Evolutionary conservation across 2,888 invertebrate genomes (phyloP), one percentile per base, ranked within the genome.

Genomic region (Fragum sueziense): DNA sequence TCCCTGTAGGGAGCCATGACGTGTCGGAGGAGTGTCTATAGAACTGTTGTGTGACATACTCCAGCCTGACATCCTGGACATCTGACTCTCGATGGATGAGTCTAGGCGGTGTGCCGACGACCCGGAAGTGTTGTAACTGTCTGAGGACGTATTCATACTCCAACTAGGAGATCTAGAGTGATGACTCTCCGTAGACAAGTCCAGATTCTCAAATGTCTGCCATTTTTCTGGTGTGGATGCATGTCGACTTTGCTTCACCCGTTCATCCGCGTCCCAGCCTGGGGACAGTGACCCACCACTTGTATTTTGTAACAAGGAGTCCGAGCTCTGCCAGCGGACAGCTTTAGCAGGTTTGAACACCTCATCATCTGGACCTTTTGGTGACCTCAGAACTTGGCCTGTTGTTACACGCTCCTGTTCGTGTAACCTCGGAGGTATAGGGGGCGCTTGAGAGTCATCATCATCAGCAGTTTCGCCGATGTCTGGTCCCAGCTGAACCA

Each of bases 341-440:
- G 65, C 41, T 25, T 41, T 65, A n/a, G 9, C 41, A 25, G 65
- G 25, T 25, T 37, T 29, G 41, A 65, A 65, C 2, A 65, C 65
- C 2, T 65, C 65, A 27, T 65, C 65, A n/a, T 65, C 65, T 41
- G 20, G 65, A 33, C 65, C 65, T 27, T 65, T 65, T 1, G 65
- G 65, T 22, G 65, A 65, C 41, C 65, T 37, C 41, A 65, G 41
- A 9, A 65, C 65, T 41, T 65, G 65, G 1, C 37, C 37, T 41
- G 41, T 65, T 29, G 41, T 1, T n/a, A 41, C 9, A 27, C 31
- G 33, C 22, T 41, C 65, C 14, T 65, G 37, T 2, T 65, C 65
- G 25, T 79, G 71, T 25, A 51, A 54, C 9, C 75, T 41, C 17
- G 75, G 79, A 9, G 79, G 79, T 54, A 71, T 52, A 2, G 79